Evolutionary conservation across 1,140 invertebrate species (phyloP).

Genomic region (Achatina immaculata): DNA sequence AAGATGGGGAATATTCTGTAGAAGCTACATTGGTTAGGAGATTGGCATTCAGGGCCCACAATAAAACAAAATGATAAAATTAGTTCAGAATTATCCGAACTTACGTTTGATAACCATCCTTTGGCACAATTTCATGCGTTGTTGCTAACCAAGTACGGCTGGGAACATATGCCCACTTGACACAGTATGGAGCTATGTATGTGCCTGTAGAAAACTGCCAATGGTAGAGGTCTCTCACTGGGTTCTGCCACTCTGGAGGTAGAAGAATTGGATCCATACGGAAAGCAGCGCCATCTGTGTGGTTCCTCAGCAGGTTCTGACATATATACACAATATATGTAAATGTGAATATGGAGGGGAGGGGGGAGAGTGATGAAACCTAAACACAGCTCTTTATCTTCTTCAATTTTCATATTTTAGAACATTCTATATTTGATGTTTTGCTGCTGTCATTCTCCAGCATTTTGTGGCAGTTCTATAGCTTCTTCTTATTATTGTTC

Average conservation of each 20-base stretch:
- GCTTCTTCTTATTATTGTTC: no score
- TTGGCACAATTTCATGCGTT: constrained; percentile 30
- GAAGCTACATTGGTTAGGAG: no score
- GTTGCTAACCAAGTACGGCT: constrained; percentile 2
- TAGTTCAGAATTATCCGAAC: no score
- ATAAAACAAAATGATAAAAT: no score
- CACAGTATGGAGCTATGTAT: constrained; percentile 31
- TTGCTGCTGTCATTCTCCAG: no score
- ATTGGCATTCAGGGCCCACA: no score
- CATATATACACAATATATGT: not conserved
- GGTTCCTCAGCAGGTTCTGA: constrained; percentile 19
- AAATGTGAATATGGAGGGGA: not conserved
- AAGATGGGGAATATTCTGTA: no score
- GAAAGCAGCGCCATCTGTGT: constrained; percentile 21
- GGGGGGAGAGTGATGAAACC: no score
- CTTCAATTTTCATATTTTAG: not conserved
- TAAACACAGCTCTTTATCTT: not conserved
- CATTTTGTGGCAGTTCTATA: no score
- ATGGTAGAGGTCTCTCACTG: constrained; percentile 14
- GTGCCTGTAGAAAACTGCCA: constrained; percentile 28
- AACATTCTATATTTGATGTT: no score
- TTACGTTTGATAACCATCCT: constrained; percentile 27
- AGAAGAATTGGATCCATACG: constrained; percentile 29
- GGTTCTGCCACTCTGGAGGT: constrained; percentile 20
- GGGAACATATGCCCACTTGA: constrained; percentile 30